Conservation (phyloP, 2,888 invertebrate genomes). For the Dryomyza anilis region DNA sequence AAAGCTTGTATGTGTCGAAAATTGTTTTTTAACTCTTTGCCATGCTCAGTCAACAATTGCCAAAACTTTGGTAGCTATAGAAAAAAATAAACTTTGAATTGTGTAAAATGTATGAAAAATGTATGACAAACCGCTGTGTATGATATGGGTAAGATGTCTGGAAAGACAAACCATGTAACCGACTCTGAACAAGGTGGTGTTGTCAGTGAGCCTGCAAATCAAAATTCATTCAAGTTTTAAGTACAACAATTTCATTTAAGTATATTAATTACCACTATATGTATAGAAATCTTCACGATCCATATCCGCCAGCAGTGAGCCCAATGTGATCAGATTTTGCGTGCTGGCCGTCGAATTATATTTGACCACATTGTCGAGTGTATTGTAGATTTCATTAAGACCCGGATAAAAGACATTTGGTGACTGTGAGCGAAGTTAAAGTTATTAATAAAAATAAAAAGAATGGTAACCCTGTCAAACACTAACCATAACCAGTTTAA, state of each 20-base stretch:
- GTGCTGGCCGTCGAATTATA: constrained; percentile 47
- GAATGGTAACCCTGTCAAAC: neutral
- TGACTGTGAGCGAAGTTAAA: constrained; percentile 30
- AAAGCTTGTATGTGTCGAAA: constrained; percentile 46
- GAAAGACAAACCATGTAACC: constrained; percentile 73
- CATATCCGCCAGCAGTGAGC: constrained; percentile 47
- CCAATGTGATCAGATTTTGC: constrained; percentile 42
- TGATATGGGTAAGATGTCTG: constrained; percentile 63
- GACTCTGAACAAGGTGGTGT: constrained; percentile 75
- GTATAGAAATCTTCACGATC: constrained; percentile 49
- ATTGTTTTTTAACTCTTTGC: constrained; percentile 41
- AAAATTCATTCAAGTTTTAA: neutral
- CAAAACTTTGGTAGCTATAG: constrained; percentile 48
- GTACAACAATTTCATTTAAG: neutral
- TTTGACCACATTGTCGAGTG: constrained; percentile 38
- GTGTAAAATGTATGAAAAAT: neutral
- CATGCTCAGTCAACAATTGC: constrained; percentile 41
- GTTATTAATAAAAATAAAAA: neutral
- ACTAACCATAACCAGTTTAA: constrained; percentile 61
- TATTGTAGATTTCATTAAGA: constrained; percentile 43
- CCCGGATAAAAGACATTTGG: constrained; percentile 43
- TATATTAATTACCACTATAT: constrained; percentile 60
- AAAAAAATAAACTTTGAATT: neutral
- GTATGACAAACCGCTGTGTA: constrained; percentile 39
- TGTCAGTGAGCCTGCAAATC: constrained; percentile 69